Evolutionary conservation across 2,797 vertebrate species (phyloP).

Genomic region (Distichodus sexfasciatus): DNA sequence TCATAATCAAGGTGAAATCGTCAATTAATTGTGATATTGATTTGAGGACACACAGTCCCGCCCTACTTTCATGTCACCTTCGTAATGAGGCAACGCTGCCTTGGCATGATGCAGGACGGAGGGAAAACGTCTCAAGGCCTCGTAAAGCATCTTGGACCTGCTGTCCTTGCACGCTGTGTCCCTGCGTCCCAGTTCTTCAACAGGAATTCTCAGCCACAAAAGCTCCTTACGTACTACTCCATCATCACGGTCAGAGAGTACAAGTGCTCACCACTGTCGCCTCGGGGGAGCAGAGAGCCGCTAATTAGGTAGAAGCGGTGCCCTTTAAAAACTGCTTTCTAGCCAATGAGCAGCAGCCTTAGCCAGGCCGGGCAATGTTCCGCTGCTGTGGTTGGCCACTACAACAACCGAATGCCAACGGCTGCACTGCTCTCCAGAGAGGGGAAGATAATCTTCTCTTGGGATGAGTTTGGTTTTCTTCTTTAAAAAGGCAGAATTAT

Average conservation of each 20-base stretch:
- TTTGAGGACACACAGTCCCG: too few relatives aligned
- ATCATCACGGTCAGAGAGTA: conserved; percentile 26
- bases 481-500: too few relatives aligned
- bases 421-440: conserved; percentile 15
- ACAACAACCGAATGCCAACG: conserved; percentile 8
- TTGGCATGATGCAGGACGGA: not conserved
- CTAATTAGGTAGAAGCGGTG: conserved; percentile 41
- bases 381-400: conserved; percentile 14
- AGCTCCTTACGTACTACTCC: conserved; percentile 21
- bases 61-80: not conserved
- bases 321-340: conserved; percentile 29
- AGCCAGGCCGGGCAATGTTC: conserved; percentile 6
- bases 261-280: conserved; percentile 8
- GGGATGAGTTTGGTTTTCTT: too few relatives aligned
- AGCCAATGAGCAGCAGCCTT: conserved; percentile 35
- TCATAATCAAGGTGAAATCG: too few relatives aligned
- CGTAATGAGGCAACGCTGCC: conserved; percentile 2
- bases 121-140: not conserved
- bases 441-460: not conserved
- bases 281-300: conserved; percentile 15
- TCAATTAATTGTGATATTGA: too few relatives aligned
- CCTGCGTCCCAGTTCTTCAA: conserved; percentile 12
- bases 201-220: conserved; percentile 15
- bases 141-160: not conserved
- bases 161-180: conserved; percentile 16